Evolutionary conservation across 1,140 invertebrate species (phyloP).

Genomic region (Drosophila paulistorum): DNA sequence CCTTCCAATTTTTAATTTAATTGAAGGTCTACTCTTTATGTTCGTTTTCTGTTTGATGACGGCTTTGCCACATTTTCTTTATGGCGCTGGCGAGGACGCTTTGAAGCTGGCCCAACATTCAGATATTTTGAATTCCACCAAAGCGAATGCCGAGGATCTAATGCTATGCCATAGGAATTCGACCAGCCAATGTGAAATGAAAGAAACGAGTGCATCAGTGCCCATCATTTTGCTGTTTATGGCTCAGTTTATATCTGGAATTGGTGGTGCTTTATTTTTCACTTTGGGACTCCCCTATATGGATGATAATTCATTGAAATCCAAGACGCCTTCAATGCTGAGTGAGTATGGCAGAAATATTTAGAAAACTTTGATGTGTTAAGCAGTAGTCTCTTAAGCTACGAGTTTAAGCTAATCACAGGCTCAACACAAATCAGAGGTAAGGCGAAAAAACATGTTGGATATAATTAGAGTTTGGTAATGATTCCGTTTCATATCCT

Average conservation of each 20-base stretch:
- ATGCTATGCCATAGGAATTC: constrained; percentile 26
- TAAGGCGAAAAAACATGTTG: no score
- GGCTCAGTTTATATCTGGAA: constrained; percentile 87
- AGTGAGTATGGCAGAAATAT: constrained; percentile 80
- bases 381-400: no score
- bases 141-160: background rate
- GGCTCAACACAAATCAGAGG: no score
- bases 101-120: constrained; percentile 86
- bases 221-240: constrained; percentile 86
- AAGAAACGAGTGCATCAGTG: constrained; percentile 83
- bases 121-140: constrained; percentile 41
- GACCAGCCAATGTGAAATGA: constrained; percentile 40
- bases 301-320: constrained; percentile 88
- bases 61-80: constrained; percentile 88
- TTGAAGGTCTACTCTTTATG: constrained; percentile 41
- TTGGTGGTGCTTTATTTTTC: constrained; percentile 87
- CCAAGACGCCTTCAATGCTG: constrained; percentile 87
- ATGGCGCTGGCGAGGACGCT: constrained; percentile 88
- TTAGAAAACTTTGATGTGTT: background rate
- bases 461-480: no score
- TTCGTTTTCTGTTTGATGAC: constrained; percentile 87
- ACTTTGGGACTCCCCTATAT: constrained; percentile 88
- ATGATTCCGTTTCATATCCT: no score
- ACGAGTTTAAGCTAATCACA: no score
- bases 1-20: background rate